Evolutionary conservation across 2,113 vertebrate genomes (phyloP).

Genomic region (Nanger granti): DNA sequence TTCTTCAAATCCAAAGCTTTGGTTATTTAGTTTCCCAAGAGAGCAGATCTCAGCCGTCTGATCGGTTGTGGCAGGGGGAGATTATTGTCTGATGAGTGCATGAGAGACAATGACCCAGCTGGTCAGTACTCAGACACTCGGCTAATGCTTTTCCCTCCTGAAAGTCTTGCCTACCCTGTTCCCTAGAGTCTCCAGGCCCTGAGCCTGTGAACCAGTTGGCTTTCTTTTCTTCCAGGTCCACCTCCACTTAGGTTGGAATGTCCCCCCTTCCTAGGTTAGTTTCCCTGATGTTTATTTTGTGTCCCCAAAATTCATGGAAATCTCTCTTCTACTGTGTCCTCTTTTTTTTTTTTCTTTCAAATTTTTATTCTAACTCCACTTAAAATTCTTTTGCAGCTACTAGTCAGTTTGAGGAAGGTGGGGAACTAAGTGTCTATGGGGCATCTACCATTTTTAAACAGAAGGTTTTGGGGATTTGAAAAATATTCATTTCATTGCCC

Average conservation of each 20-base stretch:
- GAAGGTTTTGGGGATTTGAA: neutral
- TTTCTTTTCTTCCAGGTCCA: neutral
- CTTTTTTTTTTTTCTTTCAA: neutral
- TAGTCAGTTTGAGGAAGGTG: neutral
- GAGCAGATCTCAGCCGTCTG: neutral
- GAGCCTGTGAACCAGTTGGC: neutral
- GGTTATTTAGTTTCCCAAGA: neutral
- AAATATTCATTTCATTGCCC: neutral
- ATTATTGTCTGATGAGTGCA: neutral
- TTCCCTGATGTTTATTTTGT: neutral
- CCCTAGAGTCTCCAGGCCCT: neutral
- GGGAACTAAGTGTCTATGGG: neutral
- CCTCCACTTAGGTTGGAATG: neutral
- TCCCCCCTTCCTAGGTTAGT: neutral
- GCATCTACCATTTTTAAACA: neutral
- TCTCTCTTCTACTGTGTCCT: neutral
- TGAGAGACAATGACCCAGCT: neutral
- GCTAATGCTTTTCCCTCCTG: neutral
- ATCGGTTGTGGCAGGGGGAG: neutral
- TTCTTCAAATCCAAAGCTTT: neutral
- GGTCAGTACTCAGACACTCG: neutral
- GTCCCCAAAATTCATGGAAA: neutral
- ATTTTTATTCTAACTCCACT: neutral
- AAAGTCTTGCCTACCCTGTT: neutral
- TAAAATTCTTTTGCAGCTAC: neutral